These are phyloP conservation scores for Solenopsis invicta DNA, from an alignment of 1,140 invertebrate genomes.

Conservation along the genomic window DNA sequence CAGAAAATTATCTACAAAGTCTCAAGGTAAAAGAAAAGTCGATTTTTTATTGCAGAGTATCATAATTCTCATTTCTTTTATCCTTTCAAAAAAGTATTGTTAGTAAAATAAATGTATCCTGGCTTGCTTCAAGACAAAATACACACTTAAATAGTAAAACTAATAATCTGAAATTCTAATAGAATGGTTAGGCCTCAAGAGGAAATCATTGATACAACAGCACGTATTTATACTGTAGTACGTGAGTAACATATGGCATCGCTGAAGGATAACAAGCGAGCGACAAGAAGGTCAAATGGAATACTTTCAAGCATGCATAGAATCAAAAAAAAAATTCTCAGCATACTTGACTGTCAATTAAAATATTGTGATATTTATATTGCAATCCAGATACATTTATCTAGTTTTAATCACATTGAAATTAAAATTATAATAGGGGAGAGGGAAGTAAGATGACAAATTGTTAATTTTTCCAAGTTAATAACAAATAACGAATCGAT, in stretches of 20 bases:
- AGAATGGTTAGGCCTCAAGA: conserved; percentile 32
- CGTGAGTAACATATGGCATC: conserved; percentile 79
- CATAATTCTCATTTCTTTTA: too few species aligned
- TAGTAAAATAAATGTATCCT: background rate
- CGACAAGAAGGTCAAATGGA: conserved; percentile 38
- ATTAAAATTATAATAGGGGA: too few species aligned
- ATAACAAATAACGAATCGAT: too few species aligned
- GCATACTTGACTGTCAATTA: background rate
- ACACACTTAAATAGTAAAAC: background rate
- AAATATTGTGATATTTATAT: background rate
- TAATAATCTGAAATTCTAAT: conserved; percentile 66
- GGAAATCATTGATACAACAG: conserved; percentile 67
- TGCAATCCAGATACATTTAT: conserved; percentile 16
- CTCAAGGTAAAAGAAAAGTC: too few species aligned
- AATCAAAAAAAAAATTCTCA: background rate
- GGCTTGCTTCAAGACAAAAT: background rate
- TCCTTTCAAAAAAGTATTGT: background rate
- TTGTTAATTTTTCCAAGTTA: too few species aligned
- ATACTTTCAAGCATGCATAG: background rate
- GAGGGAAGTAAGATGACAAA: too few species aligned
- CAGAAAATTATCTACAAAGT: too few species aligned
- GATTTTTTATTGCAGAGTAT: too few species aligned
- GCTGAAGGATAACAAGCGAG: conserved; percentile 79
- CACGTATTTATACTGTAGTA: conserved; percentile 53
- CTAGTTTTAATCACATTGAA: background rate